Conservation (phyloP, 1,140 invertebrate genomes). For the Trinorchestia longiramus region DNA sequence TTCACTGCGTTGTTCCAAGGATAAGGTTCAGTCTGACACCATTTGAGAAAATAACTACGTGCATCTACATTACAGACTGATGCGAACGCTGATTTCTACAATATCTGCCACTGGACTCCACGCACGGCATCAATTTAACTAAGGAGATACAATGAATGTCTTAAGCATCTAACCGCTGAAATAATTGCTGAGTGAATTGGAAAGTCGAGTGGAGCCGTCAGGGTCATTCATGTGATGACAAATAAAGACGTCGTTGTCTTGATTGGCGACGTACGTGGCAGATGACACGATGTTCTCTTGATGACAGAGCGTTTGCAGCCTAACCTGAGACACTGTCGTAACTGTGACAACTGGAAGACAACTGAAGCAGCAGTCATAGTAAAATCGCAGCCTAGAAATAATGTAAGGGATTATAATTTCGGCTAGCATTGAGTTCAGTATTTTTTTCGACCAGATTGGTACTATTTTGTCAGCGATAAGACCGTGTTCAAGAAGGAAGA, state of each 20-base stretch:
- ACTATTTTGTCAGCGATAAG: neutral
- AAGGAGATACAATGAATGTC: neutral
- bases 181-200: neutral
- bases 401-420: neutral
- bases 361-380: neutral
- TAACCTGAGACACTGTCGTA: neutral
- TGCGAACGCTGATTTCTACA: neutral
- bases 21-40: neutral
- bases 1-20: conserved; percentile 15
- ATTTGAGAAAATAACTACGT: neutral
- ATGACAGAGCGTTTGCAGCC: neutral
- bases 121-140: neutral
- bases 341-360: neutral
- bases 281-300: neutral
- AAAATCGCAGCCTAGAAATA: neutral
- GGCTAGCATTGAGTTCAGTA: neutral
- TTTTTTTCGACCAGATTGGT: neutral
- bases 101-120: neutral
- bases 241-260: neutral
- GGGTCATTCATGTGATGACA: conserved; percentile 29
- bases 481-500: neutral
- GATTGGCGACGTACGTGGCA: neutral
- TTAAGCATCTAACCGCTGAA: neutral
- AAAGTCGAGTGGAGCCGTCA: conserved; percentile 1
- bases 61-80: neutral